Conservation (phyloP, 2,888 invertebrate genomes). For the Hirtodrosophila duncani region DNA sequence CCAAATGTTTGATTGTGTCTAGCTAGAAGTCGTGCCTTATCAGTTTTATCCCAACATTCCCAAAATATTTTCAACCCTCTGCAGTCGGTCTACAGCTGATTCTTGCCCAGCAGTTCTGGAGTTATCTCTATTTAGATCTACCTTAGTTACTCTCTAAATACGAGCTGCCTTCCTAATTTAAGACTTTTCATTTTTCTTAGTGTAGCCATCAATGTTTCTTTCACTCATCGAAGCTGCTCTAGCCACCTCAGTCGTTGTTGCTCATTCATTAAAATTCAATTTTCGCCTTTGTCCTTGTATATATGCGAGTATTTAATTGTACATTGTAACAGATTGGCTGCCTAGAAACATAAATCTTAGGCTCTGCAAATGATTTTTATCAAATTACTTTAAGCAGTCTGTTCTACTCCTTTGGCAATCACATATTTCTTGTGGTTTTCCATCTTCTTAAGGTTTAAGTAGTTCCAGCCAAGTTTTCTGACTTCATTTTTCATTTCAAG, state of each 20-base stretch:
- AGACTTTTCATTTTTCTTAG: too few species aligned
- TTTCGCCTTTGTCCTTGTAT: slow-evolving; percentile 24
- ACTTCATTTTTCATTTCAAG: slow-evolving; percentile 45
- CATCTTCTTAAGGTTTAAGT: slow-evolving; percentile 43
- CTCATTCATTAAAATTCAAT: slow-evolving; percentile 58
- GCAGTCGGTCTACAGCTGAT: too few species aligned
- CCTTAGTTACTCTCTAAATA: too few species aligned
- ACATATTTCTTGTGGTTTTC: slow-evolving; percentile 57
- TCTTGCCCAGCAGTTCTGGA: too few species aligned
- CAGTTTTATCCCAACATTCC: too few species aligned
- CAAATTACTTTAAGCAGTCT: slow-evolving; percentile 16
- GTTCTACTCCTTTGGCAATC: slow-evolving; percentile 37
- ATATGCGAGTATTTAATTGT: slow-evolving; percentile 34
- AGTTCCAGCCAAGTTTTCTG: slow-evolving; percentile 58
- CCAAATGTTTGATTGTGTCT: too few species aligned
- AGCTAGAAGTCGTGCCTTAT: too few species aligned
- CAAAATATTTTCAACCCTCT: too few species aligned
- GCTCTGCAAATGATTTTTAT: slow-evolving; percentile 21
- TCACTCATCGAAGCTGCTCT: too few species aligned
- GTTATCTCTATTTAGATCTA: too few species aligned
- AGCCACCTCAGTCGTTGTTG: slow-evolving; percentile 11
- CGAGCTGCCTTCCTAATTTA: too few species aligned
- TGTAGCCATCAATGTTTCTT: too few species aligned
- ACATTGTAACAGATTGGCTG: slow-evolving; percentile 32
- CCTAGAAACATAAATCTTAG: not conserved